Evolutionary conservation across 2,113 vertebrate species (phyloP).

Genomic region (Gallinago media): DNA sequence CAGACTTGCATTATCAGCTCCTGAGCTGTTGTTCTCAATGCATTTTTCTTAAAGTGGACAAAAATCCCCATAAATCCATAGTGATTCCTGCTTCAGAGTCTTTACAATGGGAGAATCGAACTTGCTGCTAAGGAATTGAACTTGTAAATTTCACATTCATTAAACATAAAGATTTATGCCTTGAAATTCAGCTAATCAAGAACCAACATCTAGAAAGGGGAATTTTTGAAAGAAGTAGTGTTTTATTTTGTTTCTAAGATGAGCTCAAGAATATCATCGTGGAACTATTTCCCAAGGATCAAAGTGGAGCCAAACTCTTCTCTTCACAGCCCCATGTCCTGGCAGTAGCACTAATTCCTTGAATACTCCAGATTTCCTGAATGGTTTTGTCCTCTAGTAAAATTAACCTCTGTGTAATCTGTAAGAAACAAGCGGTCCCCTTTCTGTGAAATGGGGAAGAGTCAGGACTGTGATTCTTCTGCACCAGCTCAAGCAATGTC

Average conservation of each 20-base stretch:
- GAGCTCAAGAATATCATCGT: neutral
- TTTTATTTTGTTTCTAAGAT: neutral
- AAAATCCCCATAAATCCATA: fast-evolving
- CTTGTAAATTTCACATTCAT: neutral
- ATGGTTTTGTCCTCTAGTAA: neutral
- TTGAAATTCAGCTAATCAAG: neutral
- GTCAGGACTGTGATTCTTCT: neutral
- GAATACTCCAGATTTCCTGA: neutral
- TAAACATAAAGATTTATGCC: neutral
- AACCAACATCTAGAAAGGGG: neutral
- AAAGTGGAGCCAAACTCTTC: neutral
- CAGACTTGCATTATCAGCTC: neutral
- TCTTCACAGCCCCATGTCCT: neutral
- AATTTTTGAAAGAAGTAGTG: neutral
- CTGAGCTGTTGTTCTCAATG: neutral
- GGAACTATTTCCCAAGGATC: neutral
- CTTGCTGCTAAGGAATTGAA: neutral
- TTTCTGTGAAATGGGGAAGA: neutral
- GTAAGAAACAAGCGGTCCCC: neutral
- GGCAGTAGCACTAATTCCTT: neutral
- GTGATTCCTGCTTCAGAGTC: neutral
- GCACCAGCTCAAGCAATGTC: neutral
- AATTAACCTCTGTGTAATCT: neutral
- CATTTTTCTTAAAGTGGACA: neutral
- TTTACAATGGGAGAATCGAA: neutral